Conservation (phyloP, 2,113 vertebrate genomes). For the Leiothrix lutea region DNA sequence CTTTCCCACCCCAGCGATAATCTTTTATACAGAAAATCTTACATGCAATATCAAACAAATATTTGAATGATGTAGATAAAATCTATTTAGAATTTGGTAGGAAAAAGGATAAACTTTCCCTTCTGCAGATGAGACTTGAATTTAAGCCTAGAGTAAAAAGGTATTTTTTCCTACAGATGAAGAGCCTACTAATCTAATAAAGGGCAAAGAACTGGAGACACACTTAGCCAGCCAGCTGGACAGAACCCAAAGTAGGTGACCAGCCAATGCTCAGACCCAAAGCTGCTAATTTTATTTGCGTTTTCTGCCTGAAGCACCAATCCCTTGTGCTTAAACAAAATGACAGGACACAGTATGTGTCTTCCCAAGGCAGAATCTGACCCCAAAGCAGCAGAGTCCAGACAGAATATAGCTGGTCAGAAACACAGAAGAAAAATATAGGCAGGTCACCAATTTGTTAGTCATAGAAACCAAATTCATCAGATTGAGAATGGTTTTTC, state of each 20-base stretch:
- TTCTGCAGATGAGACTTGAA: background rate
- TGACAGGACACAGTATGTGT: background rate
- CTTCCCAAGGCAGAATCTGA: background rate
- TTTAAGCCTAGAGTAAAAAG: background rate
- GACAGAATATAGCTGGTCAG: background rate
- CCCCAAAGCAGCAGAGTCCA: background rate
- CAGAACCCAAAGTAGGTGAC: background rate
- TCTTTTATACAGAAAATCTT: background rate
- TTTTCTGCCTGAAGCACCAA: background rate
- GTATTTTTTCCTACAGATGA: background rate
- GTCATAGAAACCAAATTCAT: background rate
- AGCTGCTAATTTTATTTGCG: background rate
- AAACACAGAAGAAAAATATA: background rate
- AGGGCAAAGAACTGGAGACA: background rate
- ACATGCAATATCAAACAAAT: background rate
- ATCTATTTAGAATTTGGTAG: background rate
- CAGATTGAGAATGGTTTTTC: background rate
- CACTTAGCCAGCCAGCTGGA: background rate
- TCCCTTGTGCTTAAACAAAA: background rate
- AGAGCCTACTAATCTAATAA: background rate
- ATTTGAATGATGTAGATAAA: background rate
- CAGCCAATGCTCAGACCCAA: background rate
- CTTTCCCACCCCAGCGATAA: background rate
- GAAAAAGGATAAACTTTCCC: background rate
- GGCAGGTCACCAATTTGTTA: background rate